Percentiles rank a stretch among this genome's conserved stretches.
phyloP scores from a whole-genome alignment of 37 sponge, comb jelly and placozoan genomes.

The Amphimedon queenslandica region DNA sequence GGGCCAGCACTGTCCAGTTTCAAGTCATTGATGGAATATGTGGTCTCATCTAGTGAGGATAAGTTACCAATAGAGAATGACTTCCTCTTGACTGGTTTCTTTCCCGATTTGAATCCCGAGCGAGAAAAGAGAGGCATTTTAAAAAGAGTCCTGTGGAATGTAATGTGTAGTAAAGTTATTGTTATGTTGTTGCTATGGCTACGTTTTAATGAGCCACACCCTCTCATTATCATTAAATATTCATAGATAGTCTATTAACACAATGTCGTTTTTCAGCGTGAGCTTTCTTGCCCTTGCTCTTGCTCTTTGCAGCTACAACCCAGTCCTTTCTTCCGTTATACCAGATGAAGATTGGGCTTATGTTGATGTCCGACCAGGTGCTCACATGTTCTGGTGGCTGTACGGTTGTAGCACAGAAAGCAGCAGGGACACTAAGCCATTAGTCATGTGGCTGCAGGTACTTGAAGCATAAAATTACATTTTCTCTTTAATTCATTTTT shows the following conservation, averaged over 20 bases:
- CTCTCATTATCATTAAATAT: not conserved
- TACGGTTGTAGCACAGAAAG: slow-evolving; percentile 30
- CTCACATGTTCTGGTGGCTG: slow-evolving; percentile 93
- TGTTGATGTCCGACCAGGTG: slow-evolving; percentile 62
- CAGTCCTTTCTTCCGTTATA: slow-evolving; percentile 8
- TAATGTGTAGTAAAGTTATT: too few relatives aligned
- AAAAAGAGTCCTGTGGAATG: not conserved
- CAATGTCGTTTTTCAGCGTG: too few relatives aligned
- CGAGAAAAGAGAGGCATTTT: slow-evolving; percentile 62
- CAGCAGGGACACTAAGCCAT: slow-evolving; percentile 43
- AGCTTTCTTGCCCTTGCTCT: too few relatives aligned
- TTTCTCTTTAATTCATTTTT: not conserved
- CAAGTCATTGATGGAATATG: slow-evolving; percentile 68
- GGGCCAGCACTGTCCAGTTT: slow-evolving; percentile 45
- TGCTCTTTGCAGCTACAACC: not conserved
- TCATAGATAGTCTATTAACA: not conserved
- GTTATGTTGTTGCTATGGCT: slow-evolving; percentile 6
- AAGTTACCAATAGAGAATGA: slow-evolving; percentile 70
- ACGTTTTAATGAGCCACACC: not conserved
- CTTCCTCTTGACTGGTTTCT: slow-evolving; percentile 73
- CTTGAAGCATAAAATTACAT: not conserved
- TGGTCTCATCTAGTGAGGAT: slow-evolving; percentile 67
- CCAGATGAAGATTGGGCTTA: slow-evolving; percentile 75
- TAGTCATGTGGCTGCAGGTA: slow-evolving; percentile 89
- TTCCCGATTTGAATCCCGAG: slow-evolving; percentile 61